Evolutionary conservation across 2,888 invertebrate species (phyloP), one percentile per base, ranked within the genome.

Genomic region (Heterodera filipjevi): DNA sequence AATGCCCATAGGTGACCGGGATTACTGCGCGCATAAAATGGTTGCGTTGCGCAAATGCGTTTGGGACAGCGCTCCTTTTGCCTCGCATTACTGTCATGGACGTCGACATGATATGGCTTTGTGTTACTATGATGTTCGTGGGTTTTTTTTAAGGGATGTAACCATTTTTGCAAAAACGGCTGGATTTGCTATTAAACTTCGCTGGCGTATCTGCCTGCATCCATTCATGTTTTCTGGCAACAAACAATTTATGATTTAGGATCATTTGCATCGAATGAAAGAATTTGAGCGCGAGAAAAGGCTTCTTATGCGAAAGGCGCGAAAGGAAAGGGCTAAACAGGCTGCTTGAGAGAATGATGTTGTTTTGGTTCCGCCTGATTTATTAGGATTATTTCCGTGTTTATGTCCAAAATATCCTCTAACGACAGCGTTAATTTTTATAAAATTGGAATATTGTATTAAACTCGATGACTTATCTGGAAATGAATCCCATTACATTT

Each of bases 221-320:
- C 14, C 33, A 74, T 46, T 44, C 46, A 6, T n/a, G 27, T 44
- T 30, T 8, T 8, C 30, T 33, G 16, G 30, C 14, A 46, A 44
- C 30, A 32, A 46, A 22, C 46, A 77, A 46, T 77, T 66, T 35
- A n/a, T n/a, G n/a, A 30, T 44, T 33, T 35, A 79, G 68, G 88
- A 89, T 80, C 79, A 86, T 80, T 82, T 89, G 68, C 81, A 83
- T 78, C 85, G 89, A 77, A 84, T 87, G 77, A 89, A 89, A 82
- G 89, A 89, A 76, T 89, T 85, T 84, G 89, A 89, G 80, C 86
- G 89, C 32, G 89, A 89, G 74, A 82, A 84, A 78, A 85, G 89
- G 46, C 82, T 89, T 30, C 82, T 89, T 76, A 80, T 84, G 79
- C 82, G 89, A 77, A 84, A 86, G 80, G 80, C 81, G 12, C 84